These are phyloP conservation scores for Danio rerio DNA, from an alignment of 2,113 vertebrate species.

Conservation along the genomic window GRCz12tu NC_133176.1:25050001-25050500, in stretches of 20 bases:
- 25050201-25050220: too few relatives aligned
- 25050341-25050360: neutral
- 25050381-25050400: too few relatives aligned
- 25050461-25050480: neutral
- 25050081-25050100: constrained; percentile 42
- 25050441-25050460: too few relatives aligned
- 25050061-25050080: neutral
- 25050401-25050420: too few relatives aligned
- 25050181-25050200: neutral
- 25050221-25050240: neutral
- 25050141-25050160: neutral
- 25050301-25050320: neutral
- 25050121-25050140: too few relatives aligned
- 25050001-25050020: too few relatives aligned
- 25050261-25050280: too few relatives aligned
- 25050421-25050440: too few relatives aligned
- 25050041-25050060: too few relatives aligned
- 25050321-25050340: neutral
- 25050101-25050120: constrained; percentile 46
- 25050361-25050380: neutral
- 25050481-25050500: neutral
- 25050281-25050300: neutral
- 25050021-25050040: too few relatives aligned
- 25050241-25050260: neutral
- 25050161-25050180: neutral